Evolutionary conservation across 1,140 invertebrate species (phyloP).

Genomic region (Oreohelix idahoensis): DNA sequence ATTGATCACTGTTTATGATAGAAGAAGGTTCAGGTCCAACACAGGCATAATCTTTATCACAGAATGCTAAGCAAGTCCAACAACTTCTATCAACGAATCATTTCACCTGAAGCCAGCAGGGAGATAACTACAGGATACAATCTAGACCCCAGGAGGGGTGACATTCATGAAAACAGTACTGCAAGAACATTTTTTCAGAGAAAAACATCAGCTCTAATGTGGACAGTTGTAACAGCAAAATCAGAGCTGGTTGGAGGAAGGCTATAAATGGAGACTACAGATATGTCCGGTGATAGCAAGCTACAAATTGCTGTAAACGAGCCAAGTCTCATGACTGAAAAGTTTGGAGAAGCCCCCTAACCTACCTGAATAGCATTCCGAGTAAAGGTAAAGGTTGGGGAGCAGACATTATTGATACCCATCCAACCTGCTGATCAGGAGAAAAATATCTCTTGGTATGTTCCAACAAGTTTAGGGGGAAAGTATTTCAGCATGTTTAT

Average conservation of each 20-base stretch:
- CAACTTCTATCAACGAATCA: not conserved
- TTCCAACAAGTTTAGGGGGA: slow-evolving; percentile 5
- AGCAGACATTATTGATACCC: slow-evolving; percentile 22
- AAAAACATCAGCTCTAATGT: not conserved
- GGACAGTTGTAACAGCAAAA: not conserved
- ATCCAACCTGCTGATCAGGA: slow-evolving; percentile 25
- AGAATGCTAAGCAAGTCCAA: not conserved
- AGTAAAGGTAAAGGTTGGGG: slow-evolving; percentile 21
- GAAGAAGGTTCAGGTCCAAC: not conserved
- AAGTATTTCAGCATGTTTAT: slow-evolving; percentile 36
- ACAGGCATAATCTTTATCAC: not conserved
- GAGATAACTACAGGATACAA: not conserved
- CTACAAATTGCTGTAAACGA: not conserved
- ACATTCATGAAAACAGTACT: not conserved
- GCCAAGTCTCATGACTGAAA: not conserved
- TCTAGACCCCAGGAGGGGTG: not conserved
- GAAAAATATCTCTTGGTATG: slow-evolving; percentile 28
- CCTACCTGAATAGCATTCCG: slow-evolving; percentile 10
- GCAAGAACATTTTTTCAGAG: not conserved
- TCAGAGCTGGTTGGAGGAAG: not conserved
- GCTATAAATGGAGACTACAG: not conserved
- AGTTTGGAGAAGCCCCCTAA: slow-evolving; percentile 13
- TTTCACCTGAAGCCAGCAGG: not conserved
- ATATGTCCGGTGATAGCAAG: not conserved
- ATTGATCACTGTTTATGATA: slow-evolving; percentile 21